Evolutionary conservation across 1,140 invertebrate genomes (phyloP).

Genomic region (Nephotettix cincticeps): DNA sequence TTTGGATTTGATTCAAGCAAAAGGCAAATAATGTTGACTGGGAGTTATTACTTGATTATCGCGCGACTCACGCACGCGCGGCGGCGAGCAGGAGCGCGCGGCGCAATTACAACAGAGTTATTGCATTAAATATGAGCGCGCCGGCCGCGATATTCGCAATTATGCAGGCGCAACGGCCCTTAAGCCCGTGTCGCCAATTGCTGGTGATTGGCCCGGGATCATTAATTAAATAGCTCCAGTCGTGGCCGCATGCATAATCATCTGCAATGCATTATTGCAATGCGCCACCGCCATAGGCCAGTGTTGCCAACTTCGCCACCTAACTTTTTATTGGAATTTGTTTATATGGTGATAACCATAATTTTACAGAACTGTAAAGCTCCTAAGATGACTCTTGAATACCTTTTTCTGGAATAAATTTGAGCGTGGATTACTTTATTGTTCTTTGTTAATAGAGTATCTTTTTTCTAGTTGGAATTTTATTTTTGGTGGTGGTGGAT

Average conservation of each 20-base stretch:
- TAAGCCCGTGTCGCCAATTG: background rate
- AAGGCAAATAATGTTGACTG: slow-evolving; percentile 22
- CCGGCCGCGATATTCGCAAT: slow-evolving; percentile 6
- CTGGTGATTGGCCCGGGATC: background rate
- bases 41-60: slow-evolving; percentile 20
- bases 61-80: no score
- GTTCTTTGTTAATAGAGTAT: no score
- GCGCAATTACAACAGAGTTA: slow-evolving; percentile 7
- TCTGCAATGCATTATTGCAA: slow-evolving; percentile 5
- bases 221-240: slow-evolving; percentile 13
- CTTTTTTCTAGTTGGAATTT: no score
- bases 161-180: background rate
- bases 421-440: no score
- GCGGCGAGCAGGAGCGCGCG: background rate
- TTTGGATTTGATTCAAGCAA: slow-evolving; percentile 23
- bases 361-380: no score
- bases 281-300: background rate
- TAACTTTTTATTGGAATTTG: no score
- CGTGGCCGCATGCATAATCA: slow-evolving; percentile 5
- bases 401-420: no score
- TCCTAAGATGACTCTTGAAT: no score
- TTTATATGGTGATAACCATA: no score
- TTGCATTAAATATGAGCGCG: slow-evolving; percentile 5
- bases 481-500: no score
- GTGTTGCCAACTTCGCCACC: background rate